Base-by-base conservation (phyloP, 2,888 invertebrate genomes). In the Drosophila prolongata region DNA sequence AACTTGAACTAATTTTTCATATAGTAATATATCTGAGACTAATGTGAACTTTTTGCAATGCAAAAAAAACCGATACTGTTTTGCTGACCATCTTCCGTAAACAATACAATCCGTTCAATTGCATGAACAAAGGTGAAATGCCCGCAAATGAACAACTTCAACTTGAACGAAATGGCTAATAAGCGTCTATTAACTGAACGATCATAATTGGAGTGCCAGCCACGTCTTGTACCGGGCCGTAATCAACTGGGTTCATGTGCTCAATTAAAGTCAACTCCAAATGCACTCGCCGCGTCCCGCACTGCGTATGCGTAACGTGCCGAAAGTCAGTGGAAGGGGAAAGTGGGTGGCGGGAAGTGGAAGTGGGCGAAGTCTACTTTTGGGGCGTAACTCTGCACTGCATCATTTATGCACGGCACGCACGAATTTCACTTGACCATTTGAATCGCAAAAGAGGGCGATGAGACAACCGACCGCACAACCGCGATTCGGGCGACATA, bases 391-490 rank as follows among this genome's bases (percentile, higher is more conserved):
- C 68, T 57, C 14, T 55, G 57, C 58, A 57, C 54, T 67, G 65
- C 70, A 77, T 87, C 79, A 55, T 42, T 58, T 54, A 85, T 82
- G 80, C 83, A 59, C 11, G 16, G 70, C 85, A 87, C 87, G 82
- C 42, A 65, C 66, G 38, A 80, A 77, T 86, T 86, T 86, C 85
- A 86, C 85, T 79, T 80, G 80, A 76, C 78, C 82, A 87, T 87
- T 86, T 87, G 82, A 85, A 85, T 72, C 75, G 75, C 73, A 55
- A 67, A 79, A 49, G 62, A 71, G 64, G 49, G 42, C 67, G 69
- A 68, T 49, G 60, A 34, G 60, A 54, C 72, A 47, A 62, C 71
- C 27, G 59, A 55, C 70, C 42, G 54, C 46, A 55, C 56, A 61
- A 50, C 61, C 61, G 44, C 76, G 72, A 82, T 73, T 59, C 68